Evolutionary conservation across 2,797 vertebrate species (phyloP), one percentile per base, ranked within the genome.

Genomic region (Neosilurus mollespiculum): DNA sequence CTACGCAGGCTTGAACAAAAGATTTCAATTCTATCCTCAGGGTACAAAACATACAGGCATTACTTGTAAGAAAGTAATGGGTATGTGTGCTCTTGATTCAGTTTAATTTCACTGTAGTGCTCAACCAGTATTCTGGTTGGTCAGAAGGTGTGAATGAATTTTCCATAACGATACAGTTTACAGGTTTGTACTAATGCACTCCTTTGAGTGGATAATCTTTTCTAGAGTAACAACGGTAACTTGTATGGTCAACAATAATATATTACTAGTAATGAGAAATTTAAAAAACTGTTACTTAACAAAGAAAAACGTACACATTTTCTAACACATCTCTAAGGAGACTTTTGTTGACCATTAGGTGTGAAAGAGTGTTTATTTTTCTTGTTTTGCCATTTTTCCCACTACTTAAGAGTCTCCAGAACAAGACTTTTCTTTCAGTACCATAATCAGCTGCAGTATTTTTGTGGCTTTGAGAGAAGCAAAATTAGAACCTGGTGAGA

Each of bases 1-100:
- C 70, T 81, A 79, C 78, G 51, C 37, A 78, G 70, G n/a, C n/a
- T 22, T 70, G 54, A 87, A 89, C 87, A 89, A 87, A 89, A 84
- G 84, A 70, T 83, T 66, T 73, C 54, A 79, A 86, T 79, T 71
- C 67, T 86, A 65, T 24, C 82, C 80, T 37, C 77, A 61, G 77
- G 82, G 72, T 62, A 58, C 24, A 82, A 80, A 84, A 73, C 66
- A 87, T 9, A 12, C 81, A 84, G 78, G 83, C 66, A 82, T 80
- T 78, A 67, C 24, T 75, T 2, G 7, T 73, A 73, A 80, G 34
- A 43, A 69, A 53, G 62, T 61, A 54, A 51, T 24, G 37, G 61
- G 66, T 75, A 54, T 61, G 53, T 70, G 69, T 59, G 49, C 58
- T 85, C 53, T 72, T 34, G 73, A 72, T 56, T 49, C 30, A 56